phyloP scores from a whole-genome alignment of 2,888 invertebrate species.

The Philonicus albiceps region DNA sequence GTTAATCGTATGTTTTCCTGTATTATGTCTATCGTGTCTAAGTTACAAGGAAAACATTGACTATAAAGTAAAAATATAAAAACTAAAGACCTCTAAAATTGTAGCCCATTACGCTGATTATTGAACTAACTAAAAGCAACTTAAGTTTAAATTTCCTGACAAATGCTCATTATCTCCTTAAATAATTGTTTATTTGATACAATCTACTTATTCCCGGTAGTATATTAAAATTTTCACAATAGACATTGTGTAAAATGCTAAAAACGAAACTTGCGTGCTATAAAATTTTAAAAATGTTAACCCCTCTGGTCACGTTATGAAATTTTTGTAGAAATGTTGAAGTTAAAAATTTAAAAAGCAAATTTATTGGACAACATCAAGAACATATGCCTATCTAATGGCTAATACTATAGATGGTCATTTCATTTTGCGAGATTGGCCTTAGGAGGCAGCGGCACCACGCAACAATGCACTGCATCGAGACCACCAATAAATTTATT shows the following conservation, averaged over 20 bases:
- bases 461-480: constrained; percentile 10
- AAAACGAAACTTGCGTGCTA: neutral
- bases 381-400: neutral
- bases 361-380: neutral
- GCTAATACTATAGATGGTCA: neutral
- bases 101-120: neutral
- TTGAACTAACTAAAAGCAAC: neutral
- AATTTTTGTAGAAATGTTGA: neutral
- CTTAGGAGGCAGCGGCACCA: neutral
- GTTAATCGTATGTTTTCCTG: too few species aligned
- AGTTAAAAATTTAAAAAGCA: neutral
- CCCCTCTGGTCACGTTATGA: neutral
- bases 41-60: too few species aligned
- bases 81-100: too few species aligned
- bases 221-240: neutral
- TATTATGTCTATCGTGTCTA: too few species aligned
- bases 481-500: constrained; percentile 4
- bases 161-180: neutral
- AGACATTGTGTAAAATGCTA: neutral
- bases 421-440: neutral
- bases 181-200: neutral
- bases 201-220: neutral
- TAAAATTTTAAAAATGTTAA: neutral
- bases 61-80: too few species aligned
- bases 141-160: neutral